Percentiles rank a stretch among this genome's conserved stretches.
These are phyloP conservation scores for Coregonus suidteri DNA, from an alignment of 2,797 vertebrate genomes.

Conservation along the genomic window DNA sequence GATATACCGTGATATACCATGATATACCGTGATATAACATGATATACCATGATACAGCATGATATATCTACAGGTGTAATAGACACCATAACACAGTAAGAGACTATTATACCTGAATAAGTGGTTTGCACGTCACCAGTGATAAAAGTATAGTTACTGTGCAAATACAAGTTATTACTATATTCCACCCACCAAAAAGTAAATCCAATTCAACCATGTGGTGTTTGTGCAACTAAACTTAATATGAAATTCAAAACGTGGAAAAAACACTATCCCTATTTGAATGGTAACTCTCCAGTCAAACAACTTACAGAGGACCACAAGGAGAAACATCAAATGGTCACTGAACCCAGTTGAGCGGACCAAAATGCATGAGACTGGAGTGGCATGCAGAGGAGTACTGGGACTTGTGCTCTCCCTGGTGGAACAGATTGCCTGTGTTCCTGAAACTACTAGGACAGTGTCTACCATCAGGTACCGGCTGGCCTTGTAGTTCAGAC, in stretches of 20 bases:
- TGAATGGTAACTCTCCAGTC: neutral
- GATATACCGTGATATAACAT: too few species aligned
- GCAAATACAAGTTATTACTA: too few species aligned
- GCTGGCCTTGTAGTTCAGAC: neutral
- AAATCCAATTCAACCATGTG: too few species aligned
- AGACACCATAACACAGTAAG: too few species aligned
- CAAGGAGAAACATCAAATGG: neutral
- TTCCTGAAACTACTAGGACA: neutral
- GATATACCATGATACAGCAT: too few species aligned
- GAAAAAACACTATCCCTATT: neutral
- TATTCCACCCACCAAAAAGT: too few species aligned
- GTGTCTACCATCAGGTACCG: neutral
- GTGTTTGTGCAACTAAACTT: neutral
- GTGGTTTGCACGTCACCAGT: too few species aligned
- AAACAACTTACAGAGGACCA: neutral
- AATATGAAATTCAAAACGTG: neutral
- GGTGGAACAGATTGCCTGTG: neutral
- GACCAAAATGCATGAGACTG: neutral
- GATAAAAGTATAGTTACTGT: too few species aligned
- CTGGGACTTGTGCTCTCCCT: slow-evolving; percentile 2
- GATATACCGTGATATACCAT: too few species aligned
- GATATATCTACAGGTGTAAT: too few species aligned
- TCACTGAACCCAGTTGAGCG: neutral
- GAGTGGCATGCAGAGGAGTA: neutral
- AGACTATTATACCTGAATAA: too few species aligned